phyloP scores from a whole-genome alignment of 1,140 invertebrate genomes.

The Frieseomelitta varia region DNA sequence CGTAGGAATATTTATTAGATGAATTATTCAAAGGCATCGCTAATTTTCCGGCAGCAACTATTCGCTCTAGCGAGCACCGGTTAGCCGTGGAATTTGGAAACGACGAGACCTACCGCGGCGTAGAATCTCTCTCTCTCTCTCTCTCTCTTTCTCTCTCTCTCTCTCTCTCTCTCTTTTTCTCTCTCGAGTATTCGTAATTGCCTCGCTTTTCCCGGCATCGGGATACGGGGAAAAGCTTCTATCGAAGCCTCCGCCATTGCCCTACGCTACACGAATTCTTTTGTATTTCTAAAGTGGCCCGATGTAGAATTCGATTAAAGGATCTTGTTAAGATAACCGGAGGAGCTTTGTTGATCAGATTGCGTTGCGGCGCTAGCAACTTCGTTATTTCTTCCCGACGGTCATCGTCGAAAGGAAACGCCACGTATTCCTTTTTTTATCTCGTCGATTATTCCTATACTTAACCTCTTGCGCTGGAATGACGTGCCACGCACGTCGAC shows the following conservation, averaged over 20 bases:
- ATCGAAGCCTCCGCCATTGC: not conserved
- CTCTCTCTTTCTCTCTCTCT: not conserved
- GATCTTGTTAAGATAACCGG: constrained; percentile 16
- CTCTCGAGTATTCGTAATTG: constrained; percentile 42
- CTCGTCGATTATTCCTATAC: not conserved
- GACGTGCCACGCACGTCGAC: too few species aligned
- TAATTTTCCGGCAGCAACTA: constrained; percentile 67
- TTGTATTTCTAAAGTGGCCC: not conserved
- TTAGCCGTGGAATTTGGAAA: constrained; percentile 22
- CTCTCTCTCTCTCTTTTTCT: too few species aligned
- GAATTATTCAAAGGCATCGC: constrained; percentile 75
- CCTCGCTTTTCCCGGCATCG: not conserved
- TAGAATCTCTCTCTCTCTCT: constrained; percentile 13
- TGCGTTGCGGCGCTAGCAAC: not conserved
- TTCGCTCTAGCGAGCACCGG: constrained; percentile 53
- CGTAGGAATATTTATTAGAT: constrained; percentile 69
- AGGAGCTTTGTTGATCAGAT: constrained; percentile 1
- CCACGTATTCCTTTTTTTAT: not conserved
- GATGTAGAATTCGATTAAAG: not conserved
- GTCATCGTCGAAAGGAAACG: not conserved
- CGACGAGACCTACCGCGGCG: not conserved
- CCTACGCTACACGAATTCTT: constrained; percentile 22
- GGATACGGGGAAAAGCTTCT: not conserved
- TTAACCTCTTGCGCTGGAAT: too few species aligned
- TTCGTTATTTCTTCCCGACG: not conserved